Conservation (phyloP, 2,113 vertebrate genomes). For the Cephalopterus ornatus region DNA sequence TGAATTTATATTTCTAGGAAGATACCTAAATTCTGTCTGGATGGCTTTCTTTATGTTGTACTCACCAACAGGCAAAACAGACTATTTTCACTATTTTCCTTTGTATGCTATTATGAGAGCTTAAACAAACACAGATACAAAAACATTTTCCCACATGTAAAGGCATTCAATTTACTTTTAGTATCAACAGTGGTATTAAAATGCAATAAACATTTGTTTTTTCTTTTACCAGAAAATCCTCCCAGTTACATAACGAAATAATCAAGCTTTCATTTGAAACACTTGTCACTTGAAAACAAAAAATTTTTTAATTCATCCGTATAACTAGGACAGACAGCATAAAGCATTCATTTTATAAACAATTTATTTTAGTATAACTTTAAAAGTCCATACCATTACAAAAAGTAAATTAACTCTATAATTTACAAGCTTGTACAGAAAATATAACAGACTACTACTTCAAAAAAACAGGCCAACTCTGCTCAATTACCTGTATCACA, state of each 20-base stretch:
- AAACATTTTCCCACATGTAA: background rate
- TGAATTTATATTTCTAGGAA: conserved; percentile 46
- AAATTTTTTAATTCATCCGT: background rate
- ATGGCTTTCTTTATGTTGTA: conserved; percentile 52
- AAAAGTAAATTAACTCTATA: background rate
- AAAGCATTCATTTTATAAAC: background rate
- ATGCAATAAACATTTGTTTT: background rate
- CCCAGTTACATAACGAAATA: background rate
- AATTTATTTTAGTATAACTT: background rate
- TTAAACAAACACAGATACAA: conserved; percentile 38
- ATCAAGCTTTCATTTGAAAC: background rate
- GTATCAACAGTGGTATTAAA: background rate
- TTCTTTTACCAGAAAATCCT: background rate
- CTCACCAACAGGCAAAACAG: conserved; percentile 46
- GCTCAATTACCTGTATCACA: conserved; percentile 86
- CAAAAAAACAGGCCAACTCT: background rate
- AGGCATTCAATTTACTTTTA: background rate
- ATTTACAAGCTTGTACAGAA: background rate
- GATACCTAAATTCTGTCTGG: conserved; percentile 47
- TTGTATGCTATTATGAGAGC: background rate
- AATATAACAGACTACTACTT: background rate
- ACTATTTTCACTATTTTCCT: conserved; percentile 61
- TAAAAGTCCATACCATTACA: background rate
- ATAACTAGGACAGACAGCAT: background rate
- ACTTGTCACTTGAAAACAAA: background rate